Conservation (phyloP, 2,797 vertebrate species). For the Spinus olivaceus region DNA sequence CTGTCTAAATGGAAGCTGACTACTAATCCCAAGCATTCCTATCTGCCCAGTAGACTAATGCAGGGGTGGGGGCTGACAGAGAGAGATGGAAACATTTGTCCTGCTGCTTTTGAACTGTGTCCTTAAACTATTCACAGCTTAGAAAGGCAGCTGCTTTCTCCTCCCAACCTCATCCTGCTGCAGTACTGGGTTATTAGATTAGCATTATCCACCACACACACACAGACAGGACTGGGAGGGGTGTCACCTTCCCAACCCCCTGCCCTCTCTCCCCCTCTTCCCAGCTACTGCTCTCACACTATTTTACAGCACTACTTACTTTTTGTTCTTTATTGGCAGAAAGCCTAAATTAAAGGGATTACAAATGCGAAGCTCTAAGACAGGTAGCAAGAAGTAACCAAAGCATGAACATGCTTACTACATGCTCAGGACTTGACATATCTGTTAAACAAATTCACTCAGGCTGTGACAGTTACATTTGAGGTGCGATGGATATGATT, state of each 20-base stretch:
- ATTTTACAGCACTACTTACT: background rate
- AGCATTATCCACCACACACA: conserved; percentile 6
- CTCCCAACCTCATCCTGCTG: background rate
- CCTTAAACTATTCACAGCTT: background rate
- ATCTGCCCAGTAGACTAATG: conserved; percentile 16
- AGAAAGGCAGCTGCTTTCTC: conserved; percentile 6
- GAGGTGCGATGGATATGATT: conserved; percentile 55
- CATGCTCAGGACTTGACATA: conserved; percentile 62
- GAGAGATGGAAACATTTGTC: conserved; percentile 7
- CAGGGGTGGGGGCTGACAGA: background rate
- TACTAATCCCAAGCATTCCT: conserved; percentile 12
- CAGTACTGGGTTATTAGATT: conserved; percentile 4
- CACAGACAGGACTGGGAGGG: background rate
- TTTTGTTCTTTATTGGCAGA: conserved; percentile 11
- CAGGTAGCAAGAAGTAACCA: conserved; percentile 58
- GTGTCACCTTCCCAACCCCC: background rate
- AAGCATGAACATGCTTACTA: conserved; percentile 66
- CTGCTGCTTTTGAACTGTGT: background rate
- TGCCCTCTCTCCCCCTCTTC: conserved; percentile 20
- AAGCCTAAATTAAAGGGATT: conserved; percentile 41
- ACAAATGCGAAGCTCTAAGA: conserved; percentile 48
- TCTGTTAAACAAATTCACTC: conserved; percentile 67
- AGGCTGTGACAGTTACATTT: conserved; percentile 68
- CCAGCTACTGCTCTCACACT: background rate
- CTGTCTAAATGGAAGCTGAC: background rate